A percentile compares a stretch with the other conserved stretches of the same genome.
phyloP scores from a whole-genome alignment of 2,888 invertebrate species.

The Polydrusus pterygomalis region DNA sequence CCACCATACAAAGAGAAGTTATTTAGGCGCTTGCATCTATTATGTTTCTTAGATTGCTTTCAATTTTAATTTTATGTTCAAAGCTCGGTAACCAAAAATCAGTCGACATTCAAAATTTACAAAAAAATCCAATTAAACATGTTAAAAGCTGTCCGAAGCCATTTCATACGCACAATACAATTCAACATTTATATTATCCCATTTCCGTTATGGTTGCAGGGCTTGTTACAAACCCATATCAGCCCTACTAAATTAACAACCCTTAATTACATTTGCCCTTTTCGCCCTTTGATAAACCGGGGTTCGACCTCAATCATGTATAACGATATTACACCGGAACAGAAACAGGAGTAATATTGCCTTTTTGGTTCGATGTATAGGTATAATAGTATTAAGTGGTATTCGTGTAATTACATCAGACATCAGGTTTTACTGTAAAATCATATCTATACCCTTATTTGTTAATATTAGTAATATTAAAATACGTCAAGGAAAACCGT shows the following conservation, averaged over 20 bases:
- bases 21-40: too few relatives aligned
- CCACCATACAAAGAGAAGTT: too few relatives aligned
- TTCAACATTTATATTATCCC: constrained; percentile 7
- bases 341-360: constrained; percentile 4
- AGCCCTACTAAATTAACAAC: constrained; percentile 20
- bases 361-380: constrained; percentile 6
- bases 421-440: too few relatives aligned
- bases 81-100: too few relatives aligned
- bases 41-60: too few relatives aligned
- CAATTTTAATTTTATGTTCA: too few relatives aligned
- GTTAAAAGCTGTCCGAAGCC: not conserved
- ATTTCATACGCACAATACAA: not conserved
- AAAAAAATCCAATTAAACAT: not conserved
- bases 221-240: constrained; percentile 14
- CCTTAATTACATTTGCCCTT: constrained; percentile 29
- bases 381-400: not conserved
- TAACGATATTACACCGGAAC: constrained; percentile 20
- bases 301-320: constrained; percentile 36
- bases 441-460: too few relatives aligned
- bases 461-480: too few relatives aligned
- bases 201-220: constrained; percentile 7
- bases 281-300: constrained; percentile 24
- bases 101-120: too few relatives aligned
- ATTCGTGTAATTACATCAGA: too few relatives aligned
- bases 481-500: too few relatives aligned